phyloP scores from a whole-genome alignment of 2,113 vertebrate species.

The Tenebrosternarchus preto region DNA sequence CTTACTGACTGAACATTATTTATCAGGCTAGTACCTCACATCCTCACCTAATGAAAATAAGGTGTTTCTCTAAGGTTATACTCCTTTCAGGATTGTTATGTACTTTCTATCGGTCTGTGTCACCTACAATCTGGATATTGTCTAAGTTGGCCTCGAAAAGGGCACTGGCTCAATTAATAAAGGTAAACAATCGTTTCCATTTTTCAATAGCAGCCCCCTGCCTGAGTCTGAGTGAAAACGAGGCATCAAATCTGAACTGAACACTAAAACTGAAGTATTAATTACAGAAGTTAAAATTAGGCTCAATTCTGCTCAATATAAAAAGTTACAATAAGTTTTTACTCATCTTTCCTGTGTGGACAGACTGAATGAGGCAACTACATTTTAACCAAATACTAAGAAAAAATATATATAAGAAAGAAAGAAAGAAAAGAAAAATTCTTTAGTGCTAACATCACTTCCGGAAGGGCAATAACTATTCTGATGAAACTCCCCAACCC shows the following conservation, averaged over 20 bases:
- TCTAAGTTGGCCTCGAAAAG: neutral
- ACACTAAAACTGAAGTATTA: too few relatives aligned
- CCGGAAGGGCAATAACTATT: neutral
- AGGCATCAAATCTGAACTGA: neutral
- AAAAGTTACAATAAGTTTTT: neutral
- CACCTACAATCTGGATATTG: neutral
- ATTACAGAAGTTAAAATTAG: neutral
- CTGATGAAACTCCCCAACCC: neutral
- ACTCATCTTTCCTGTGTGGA: neutral
- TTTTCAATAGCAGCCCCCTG: too few relatives aligned
- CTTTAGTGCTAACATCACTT: neutral
- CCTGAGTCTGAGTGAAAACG: neutral
- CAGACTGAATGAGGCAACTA: too few relatives aligned
- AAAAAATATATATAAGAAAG: neutral
- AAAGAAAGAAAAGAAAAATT: neutral
- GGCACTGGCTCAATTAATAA: too few relatives aligned
- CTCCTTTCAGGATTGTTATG: neutral
- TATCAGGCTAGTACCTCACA: neutral
- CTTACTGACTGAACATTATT: neutral
- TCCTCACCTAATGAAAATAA: neutral
- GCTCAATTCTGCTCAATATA: neutral
- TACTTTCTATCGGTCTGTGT: neutral
- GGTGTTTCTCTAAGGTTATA: neutral
- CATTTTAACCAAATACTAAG: too few relatives aligned
- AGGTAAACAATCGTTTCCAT: too few relatives aligned